Conservation (phyloP, 2,888 invertebrate genomes). For the Dynastes hyllus region DNA sequence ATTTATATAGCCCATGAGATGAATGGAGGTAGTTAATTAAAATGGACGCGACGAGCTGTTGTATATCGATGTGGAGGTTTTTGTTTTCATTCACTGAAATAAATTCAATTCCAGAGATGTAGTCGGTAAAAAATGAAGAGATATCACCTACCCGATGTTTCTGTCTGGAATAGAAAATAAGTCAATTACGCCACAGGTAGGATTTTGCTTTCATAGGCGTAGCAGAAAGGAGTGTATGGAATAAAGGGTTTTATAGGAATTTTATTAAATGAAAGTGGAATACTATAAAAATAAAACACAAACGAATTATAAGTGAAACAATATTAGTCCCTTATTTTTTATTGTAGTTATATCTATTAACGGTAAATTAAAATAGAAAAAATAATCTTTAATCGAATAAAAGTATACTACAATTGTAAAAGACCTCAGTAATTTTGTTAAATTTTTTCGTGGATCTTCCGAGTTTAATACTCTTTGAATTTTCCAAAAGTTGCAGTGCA, state of each 20-base stretch:
- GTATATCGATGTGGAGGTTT: slow-evolving; percentile 11
- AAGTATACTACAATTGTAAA: too few relatives aligned
- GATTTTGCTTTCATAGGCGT: slow-evolving; percentile 32
- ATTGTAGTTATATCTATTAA: too few relatives aligned
- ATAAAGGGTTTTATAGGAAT: neutral
- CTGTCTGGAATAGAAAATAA: slow-evolving; percentile 44
- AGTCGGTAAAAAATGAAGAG: slow-evolving; percentile 46
- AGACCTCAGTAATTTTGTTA: too few relatives aligned
- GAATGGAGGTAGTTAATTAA: slow-evolving; percentile 19
- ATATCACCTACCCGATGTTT: slow-evolving; percentile 35
- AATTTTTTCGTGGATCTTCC: too few relatives aligned
- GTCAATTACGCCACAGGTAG: slow-evolving; percentile 27
- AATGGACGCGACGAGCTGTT: neutral
- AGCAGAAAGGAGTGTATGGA: neutral
- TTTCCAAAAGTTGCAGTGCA: too few relatives aligned
- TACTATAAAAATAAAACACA: neutral
- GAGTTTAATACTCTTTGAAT: too few relatives aligned
- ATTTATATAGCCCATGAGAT: neutral
- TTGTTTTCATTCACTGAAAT: slow-evolving; percentile 45
- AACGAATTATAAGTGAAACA: neutral
- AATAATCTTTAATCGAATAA: too few relatives aligned
- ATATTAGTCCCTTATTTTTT: too few relatives aligned
- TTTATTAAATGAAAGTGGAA: too few relatives aligned
- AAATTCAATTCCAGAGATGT: slow-evolving; percentile 25
- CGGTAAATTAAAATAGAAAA: too few relatives aligned